These are phyloP conservation scores for Sesamia inferens DNA, from an alignment of 2,888 invertebrate genomes.

Conservation along the genomic window DNA sequence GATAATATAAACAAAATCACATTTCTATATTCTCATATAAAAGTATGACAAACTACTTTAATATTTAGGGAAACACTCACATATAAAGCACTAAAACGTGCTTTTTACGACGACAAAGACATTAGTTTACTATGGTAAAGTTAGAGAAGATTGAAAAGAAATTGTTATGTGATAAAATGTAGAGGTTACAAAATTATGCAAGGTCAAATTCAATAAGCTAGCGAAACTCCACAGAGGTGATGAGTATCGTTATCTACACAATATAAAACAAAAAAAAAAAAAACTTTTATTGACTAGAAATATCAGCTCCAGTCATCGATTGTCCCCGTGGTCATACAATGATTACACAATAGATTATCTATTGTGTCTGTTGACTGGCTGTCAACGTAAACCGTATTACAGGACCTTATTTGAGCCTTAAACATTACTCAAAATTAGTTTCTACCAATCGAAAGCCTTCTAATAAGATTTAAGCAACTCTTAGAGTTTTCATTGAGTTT, in stretches of 20 bases:
- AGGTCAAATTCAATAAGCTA: background rate
- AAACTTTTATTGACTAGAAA: background rate
- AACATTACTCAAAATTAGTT: too few species aligned
- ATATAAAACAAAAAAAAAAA: background rate
- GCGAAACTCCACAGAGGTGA: background rate
- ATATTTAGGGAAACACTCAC: slow-evolving; percentile 54
- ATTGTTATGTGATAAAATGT: slow-evolving; percentile 40
- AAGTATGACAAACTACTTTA: slow-evolving; percentile 53
- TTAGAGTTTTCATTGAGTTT: too few species aligned
- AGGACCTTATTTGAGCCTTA: too few species aligned
- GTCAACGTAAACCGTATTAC: too few species aligned
- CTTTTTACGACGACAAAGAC: slow-evolving; percentile 58
- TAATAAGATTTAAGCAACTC: too few species aligned
- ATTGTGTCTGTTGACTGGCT: too few species aligned
- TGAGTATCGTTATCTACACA: background rate
- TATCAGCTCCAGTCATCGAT: background rate
- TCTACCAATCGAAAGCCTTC: too few species aligned
- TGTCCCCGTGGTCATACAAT: too few species aligned
- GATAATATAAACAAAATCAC: slow-evolving; percentile 54
- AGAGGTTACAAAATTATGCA: slow-evolving; percentile 46
- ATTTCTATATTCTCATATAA: slow-evolving; percentile 49
- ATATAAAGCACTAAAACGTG: slow-evolving; percentile 79
- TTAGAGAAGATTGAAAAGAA: slow-evolving; percentile 48
- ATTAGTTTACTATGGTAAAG: slow-evolving; percentile 55
- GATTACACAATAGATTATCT: too few species aligned